Evolutionary conservation across 2,797 vertebrate genomes (phyloP).

Genomic region (Sciurus vulgaris): DNA sequence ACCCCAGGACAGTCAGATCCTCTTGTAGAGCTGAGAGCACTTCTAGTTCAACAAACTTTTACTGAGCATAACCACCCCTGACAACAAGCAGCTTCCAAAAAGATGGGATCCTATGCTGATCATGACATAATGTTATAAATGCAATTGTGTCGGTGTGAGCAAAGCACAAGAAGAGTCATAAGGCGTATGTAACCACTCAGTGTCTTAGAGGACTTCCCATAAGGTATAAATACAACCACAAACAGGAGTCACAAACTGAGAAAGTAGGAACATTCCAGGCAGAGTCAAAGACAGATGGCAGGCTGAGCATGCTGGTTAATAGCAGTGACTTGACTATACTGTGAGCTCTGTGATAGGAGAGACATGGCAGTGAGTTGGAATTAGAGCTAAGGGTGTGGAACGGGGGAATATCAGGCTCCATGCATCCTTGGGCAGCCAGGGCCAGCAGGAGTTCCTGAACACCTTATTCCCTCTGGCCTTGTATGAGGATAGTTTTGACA

Average conservation of each 20-base stretch:
- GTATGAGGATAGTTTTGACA: no score
- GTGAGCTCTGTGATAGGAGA: neutral
- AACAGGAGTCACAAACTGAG: neutral
- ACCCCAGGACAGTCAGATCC: no score
- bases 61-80: neutral
- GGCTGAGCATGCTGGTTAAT: no score
- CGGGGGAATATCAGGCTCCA: fast-evolving
- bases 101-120: no score
- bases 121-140: no score
- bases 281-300: neutral
- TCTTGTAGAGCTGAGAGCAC: neutral
- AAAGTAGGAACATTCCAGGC: neutral
- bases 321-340: neutral
- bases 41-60: neutral
- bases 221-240: neutral
- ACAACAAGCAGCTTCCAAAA: neutral
- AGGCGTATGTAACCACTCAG: neutral
- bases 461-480: neutral
- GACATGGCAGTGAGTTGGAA: neutral
- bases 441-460: neutral
- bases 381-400: neutral
- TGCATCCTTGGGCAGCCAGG: neutral
- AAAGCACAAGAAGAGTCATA: neutral
- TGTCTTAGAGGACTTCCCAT: neutral
- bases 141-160: fast-evolving